Base-by-base conservation (phyloP, 2,797 vertebrate genomes). In the Cichlasoma orientale region DNA sequence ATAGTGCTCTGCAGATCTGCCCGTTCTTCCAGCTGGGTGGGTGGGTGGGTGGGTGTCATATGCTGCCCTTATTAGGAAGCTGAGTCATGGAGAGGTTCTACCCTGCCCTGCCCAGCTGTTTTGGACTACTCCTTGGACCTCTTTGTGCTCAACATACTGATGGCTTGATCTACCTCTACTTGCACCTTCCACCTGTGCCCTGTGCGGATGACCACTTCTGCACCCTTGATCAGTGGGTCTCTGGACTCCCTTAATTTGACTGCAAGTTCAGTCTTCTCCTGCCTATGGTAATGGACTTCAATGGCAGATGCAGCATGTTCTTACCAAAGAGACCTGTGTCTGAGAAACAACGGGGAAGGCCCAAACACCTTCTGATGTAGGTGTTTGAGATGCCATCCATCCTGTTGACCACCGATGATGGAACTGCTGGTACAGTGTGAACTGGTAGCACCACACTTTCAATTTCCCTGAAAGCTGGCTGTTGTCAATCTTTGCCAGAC, bases 301-400 rank as follows among this genome's bases (percentile, higher is more conserved):
- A 4, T 16, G n/a, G 77, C 25, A 86, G 54, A 4, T 77, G 77
- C 1, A 86, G 23, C 1, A 7, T 71, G 14, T 75, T 80, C 13
- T 18, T 77, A 1, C 63, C 31, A 8, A 80, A 75, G 27, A 74
- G 33, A 5, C 36, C 14, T 0, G 18, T 25, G 59, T 83, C 53
- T 14, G 47, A 78, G 18, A 83, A 27, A 23, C 63, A 75, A 2
- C 1, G 9, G 16, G 63, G 52, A 19, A 78, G 11, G 12, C 47
- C 25, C 23, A 61, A 25, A 70, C 55, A 55, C 33, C 71, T 63
- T 52, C 4, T 0, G 44, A 58, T 73, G 52, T n/a, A 38, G 16
- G 31, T 33, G 31, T 7, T 33, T 33, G 31, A 33, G 31, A 33
- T 33, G 31, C 31, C 31, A 33, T 33, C 31, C 31, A 33, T 33